These are phyloP conservation scores for Leuciscus waleckii DNA, from an alignment of 2,797 vertebrate genomes.

Conservation along the genomic window DNA sequence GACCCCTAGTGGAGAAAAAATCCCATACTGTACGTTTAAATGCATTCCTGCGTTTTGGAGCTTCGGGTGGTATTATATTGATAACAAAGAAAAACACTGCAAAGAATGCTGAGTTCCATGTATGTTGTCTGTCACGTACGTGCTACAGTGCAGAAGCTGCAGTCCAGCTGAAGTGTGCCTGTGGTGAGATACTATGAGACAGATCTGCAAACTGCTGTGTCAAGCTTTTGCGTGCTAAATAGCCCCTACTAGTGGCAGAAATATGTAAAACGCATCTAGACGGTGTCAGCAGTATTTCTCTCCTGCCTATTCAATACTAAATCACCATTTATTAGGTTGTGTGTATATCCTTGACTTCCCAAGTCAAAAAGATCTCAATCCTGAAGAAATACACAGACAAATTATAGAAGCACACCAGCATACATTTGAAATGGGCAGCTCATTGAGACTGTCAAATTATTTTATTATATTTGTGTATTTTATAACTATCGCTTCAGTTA, in stretches of 20 bases:
- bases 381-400: not conserved
- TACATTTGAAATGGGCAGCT: not conserved
- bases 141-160: not conserved
- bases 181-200: not conserved
- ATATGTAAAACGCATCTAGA: not conserved
- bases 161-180: not conserved
- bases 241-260: not conserved
- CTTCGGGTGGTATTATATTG: not conserved
- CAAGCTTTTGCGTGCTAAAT: conserved; percentile 3
- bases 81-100: not conserved
- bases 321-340: not conserved
- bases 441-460: not conserved
- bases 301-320: not conserved
- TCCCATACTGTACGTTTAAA: no score
- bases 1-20: no score
- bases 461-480: not conserved
- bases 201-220: not conserved
- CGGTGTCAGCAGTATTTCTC: not conserved
- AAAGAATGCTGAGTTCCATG: not conserved
- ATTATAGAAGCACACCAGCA: not conserved
- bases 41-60: not conserved
- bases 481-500: not conserved
- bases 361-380: not conserved
- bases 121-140: not conserved
- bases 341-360: not conserved